Percentiles rank a stretch among this genome's conserved stretches.
These are phyloP conservation scores for Aethes cnicana DNA, from an alignment of 2,888 invertebrate genomes.

Conservation along the genomic window DNA sequence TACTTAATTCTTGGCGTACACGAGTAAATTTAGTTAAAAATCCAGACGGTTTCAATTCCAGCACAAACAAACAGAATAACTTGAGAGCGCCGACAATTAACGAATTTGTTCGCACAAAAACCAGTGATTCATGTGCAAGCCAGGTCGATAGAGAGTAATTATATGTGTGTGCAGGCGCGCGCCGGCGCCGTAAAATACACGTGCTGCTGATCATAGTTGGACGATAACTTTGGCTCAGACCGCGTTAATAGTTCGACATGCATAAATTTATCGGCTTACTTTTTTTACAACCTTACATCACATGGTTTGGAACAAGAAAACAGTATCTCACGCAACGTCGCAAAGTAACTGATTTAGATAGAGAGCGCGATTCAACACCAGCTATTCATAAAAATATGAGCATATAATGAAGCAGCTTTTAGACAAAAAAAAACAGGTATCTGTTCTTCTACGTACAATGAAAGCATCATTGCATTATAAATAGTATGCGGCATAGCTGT, in stretches of 20 bases:
- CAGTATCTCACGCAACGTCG: conserved; percentile 15
- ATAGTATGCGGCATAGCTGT: too few relatives aligned
- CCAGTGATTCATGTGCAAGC: conserved; percentile 44
- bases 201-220: conserved; percentile 49
- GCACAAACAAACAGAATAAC: conserved; percentile 16
- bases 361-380: too few relatives aligned
- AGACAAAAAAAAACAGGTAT: too few relatives aligned
- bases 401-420: too few relatives aligned
- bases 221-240: conserved; percentile 34
- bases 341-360: too few relatives aligned
- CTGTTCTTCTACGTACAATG: too few relatives aligned
- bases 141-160: conserved; percentile 40
- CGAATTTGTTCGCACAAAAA: conserved; percentile 33
- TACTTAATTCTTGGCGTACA: conserved; percentile 11
- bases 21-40: conserved; percentile 12
- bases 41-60: conserved; percentile 20
- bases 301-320: background rate
- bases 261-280: conserved; percentile 26
- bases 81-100: conserved; percentile 23
- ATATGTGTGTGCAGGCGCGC: conserved; percentile 34
- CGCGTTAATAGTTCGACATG: conserved; percentile 8
- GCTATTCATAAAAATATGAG: too few relatives aligned
- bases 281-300: conserved; percentile 25
- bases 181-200: conserved; percentile 41
- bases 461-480: too few relatives aligned